Evolutionary conservation across 23 tunicate genomes (phyloP).

Genomic region (Diplosoma virens): DNA sequence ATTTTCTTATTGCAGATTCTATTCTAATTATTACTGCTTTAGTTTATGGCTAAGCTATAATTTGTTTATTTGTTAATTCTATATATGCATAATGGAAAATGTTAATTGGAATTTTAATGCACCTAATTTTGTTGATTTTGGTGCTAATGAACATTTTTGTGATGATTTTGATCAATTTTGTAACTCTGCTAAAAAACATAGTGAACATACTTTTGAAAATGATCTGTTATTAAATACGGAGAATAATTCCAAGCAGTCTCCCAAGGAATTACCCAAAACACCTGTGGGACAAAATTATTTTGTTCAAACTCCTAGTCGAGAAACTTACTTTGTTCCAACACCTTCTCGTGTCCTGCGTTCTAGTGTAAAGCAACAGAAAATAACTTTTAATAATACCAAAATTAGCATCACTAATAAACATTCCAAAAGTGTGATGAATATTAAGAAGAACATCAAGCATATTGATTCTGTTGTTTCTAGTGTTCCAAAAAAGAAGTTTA

Average conservation of each 20-base stretch:
- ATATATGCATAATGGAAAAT: too few species aligned
- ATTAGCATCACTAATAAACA: too few species aligned
- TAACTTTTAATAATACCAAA: too few species aligned
- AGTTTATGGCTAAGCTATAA: too few species aligned
- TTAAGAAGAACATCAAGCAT: too few species aligned
- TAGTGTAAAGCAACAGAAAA: background rate
- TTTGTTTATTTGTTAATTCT: too few species aligned
- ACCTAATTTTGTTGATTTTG: background rate
- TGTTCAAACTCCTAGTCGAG: constrained; percentile 17
- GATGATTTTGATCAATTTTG: background rate
- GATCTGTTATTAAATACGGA: background rate
- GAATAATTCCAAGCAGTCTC: background rate
- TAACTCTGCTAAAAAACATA: background rate
- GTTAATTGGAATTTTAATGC: background rate
- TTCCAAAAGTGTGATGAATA: too few species aligned
- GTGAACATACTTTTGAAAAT: background rate
- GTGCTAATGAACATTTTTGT: background rate
- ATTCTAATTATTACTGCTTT: too few species aligned
- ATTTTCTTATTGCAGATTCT: too few species aligned
- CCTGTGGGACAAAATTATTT: background rate
- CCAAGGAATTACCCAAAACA: background rate
- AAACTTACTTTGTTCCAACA: constrained; percentile 5
- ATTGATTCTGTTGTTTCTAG: too few species aligned
- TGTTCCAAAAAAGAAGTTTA: too few species aligned
- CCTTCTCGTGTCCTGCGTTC: constrained; percentile 1